phyloP scores from a whole-genome alignment of 2,113 vertebrate genomes.

The Seriola dumerili region DNA sequence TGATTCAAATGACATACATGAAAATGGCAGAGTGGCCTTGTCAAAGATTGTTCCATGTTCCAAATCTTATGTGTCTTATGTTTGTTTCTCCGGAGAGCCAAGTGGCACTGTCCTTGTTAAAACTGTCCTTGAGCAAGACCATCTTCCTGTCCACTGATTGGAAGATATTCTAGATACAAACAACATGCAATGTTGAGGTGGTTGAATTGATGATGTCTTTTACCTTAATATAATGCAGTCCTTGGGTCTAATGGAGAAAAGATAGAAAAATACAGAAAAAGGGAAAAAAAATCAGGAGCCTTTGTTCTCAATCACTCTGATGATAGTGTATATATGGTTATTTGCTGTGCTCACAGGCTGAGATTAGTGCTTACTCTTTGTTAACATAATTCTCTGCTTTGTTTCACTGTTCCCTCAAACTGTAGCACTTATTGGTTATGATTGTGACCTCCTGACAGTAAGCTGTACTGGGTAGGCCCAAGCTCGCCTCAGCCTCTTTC shows the following conservation, averaged over 20 bases:
- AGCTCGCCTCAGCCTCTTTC: not conserved
- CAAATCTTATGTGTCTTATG: not conserved
- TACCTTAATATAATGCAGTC: not conserved
- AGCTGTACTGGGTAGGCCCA: not conserved
- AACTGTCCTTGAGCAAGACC: not conserved
- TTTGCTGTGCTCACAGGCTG: not conserved
- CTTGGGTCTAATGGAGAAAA: not conserved
- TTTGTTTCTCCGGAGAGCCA: slow-evolving; percentile 12
- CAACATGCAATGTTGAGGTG: not conserved
- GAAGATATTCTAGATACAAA: not conserved
- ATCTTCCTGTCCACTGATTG: not conserved
- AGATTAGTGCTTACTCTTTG: not conserved
- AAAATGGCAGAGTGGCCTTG: not conserved
- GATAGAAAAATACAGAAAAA: not conserved
- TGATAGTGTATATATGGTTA: not conserved
- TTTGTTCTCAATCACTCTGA: not conserved
- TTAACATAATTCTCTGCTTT: not conserved
- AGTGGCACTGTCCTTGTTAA: not conserved
- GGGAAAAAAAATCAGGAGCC: not conserved
- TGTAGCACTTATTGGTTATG: not conserved
- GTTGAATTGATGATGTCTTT: not conserved
- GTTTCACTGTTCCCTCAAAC: not conserved
- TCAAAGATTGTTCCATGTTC: not conserved
- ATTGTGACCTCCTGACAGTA: not conserved
- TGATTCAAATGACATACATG: not conserved